A percentile compares a stretch with the other conserved stretches of the same genome.
These are phyloP conservation scores for Tragelaphus imberbis DNA, from an alignment of 2,113 vertebrate genomes.

Conservation along the genomic window DNA sequence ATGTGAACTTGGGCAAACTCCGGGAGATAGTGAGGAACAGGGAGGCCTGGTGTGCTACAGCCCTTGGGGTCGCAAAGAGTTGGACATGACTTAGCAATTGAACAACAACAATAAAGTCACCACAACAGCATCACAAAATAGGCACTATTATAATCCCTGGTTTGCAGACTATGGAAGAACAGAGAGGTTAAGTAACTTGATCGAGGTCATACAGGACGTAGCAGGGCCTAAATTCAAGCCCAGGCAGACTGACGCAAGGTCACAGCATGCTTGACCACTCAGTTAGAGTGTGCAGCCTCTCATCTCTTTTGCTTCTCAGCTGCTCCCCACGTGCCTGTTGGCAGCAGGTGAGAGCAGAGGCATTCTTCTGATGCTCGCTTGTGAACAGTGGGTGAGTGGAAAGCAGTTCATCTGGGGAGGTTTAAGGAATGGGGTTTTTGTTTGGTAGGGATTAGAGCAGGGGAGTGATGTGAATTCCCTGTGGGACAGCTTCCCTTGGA, in stretches of 20 bases:
- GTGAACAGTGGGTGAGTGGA: not conserved
- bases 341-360: not conserved
- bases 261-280: not conserved
- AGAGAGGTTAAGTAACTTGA: not conserved
- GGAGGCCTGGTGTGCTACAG: not conserved
- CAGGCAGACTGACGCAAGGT: not conserved
- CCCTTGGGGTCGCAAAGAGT: not conserved
- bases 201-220: not conserved
- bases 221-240: not conserved
- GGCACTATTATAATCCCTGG: not conserved
- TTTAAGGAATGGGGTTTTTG: not conserved
- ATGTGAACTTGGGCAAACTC: not conserved
- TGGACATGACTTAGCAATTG: not conserved
- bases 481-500: not conserved
- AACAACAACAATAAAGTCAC: not conserved
- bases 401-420: not conserved
- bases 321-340: constrained; percentile 32
- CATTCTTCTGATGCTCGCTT: not conserved
- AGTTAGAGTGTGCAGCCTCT: not conserved
- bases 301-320: not conserved
- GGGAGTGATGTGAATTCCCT: not conserved
- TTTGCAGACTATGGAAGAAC: not conserved
- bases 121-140: not conserved
- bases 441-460: not conserved
- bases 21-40: not conserved